These are phyloP conservation scores for Lithophane ornitopus DNA, from an alignment of 2,888 invertebrate genomes.

Conservation along the genomic window DNA sequence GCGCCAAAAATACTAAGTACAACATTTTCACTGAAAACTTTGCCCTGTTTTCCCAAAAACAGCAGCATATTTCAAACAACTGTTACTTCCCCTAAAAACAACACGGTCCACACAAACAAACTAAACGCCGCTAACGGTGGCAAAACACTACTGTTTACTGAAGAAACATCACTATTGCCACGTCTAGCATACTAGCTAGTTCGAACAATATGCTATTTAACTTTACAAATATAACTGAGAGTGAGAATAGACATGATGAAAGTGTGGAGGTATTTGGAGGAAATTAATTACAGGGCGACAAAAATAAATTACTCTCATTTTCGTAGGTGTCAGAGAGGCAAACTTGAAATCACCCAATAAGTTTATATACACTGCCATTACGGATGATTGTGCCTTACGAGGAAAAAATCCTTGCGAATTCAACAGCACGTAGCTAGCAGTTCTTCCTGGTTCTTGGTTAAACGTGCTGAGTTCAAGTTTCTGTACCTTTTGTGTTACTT, in stretches of 20 bases:
- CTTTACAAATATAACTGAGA: conserved; percentile 7
- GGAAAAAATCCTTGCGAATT: background rate
- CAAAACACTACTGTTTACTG: conserved; percentile 60
- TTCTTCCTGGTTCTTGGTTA: no score
- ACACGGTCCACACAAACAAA: conserved; percentile 48
- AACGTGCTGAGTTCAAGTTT: no score
- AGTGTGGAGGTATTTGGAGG: background rate
- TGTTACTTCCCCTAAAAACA: conserved; percentile 46
- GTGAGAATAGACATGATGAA: background rate
- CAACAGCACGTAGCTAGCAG: no score
- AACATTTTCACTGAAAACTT: conserved; percentile 19
- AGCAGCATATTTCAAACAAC: conserved; percentile 43
- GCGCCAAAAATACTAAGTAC: background rate
- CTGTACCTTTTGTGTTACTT: background rate
- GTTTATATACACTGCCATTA: background rate
- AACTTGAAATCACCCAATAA: no score
- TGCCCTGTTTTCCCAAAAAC: conserved; percentile 29
- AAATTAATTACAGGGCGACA: background rate
- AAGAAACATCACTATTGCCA: conserved; percentile 54
- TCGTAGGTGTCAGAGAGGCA: background rate
- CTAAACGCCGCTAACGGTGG: conserved; percentile 50
- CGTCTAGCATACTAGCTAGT: conserved; percentile 1
- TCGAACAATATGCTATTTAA: conserved; percentile 29
- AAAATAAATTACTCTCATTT: background rate
- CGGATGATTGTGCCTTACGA: background rate